A percentile compares a stretch with the other conserved stretches of the same genome.
phyloP scores from a whole-genome alignment of 2,888 invertebrate species.

The Andrena flavipes region DNA sequence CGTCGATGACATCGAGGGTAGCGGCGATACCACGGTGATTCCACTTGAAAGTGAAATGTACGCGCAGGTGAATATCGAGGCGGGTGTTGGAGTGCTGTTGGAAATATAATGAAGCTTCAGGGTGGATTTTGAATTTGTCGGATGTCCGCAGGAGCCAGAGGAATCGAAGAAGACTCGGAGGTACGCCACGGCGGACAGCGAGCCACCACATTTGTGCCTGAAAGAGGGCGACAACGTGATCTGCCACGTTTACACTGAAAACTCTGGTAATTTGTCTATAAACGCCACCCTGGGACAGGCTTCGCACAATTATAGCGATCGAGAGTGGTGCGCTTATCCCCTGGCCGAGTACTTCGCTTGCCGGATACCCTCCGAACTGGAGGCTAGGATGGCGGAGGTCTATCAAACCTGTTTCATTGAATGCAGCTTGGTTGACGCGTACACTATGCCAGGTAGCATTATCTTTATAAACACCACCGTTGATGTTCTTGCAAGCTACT shows the following conservation, averaged over 20 bases:
- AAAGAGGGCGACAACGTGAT: constrained; percentile 79
- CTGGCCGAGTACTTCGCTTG: constrained; percentile 86
- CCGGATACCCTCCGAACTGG: constrained; percentile 87
- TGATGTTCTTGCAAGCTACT: background rate
- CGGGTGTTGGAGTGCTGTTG: background rate
- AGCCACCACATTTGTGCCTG: constrained; percentile 88
- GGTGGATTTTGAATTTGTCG: background rate
- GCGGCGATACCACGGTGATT: constrained; percentile 78
- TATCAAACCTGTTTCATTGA: constrained; percentile 88
- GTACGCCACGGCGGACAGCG: constrained; percentile 72
- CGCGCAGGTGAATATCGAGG: constrained; percentile 48
- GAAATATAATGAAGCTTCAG: background rate
- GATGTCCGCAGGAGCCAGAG: constrained; percentile 40
- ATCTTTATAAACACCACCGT: background rate
- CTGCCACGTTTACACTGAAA: constrained; percentile 88
- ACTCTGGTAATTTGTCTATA: constrained; percentile 86
- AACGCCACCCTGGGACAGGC: constrained; percentile 86
- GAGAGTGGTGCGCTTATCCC: constrained; percentile 90
- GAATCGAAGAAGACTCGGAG: constrained; percentile 82
- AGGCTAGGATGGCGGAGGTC: constrained; percentile 79
- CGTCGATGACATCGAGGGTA: constrained; percentile 73
- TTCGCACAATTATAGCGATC: constrained; percentile 83
- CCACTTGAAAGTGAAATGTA: constrained; percentile 72
- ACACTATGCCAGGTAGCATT: constrained; percentile 83
- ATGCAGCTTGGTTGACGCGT: constrained; percentile 90